Base-by-base conservation (phyloP, 53 echinoderm and acorn worm genomes). In the Holothuria scabra region DNA sequence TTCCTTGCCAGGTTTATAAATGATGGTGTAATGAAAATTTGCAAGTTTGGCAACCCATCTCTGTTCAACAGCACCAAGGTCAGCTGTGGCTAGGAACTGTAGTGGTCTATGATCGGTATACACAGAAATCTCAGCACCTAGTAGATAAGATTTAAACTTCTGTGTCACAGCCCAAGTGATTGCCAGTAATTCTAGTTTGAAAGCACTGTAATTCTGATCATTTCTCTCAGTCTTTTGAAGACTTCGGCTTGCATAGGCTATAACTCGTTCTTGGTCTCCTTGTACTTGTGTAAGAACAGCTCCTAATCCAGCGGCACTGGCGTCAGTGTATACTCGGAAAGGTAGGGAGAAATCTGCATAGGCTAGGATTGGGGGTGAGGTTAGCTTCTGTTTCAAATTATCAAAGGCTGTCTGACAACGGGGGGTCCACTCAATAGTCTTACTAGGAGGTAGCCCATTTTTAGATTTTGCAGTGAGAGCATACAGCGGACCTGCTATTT, bases 151-250 rank as follows among this genome's bases (percentile, higher is more conserved):
- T 56, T 86, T 86, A 63, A 90, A 90, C 2, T 79, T 86, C 30
- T 91, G 62, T 9, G 87, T 87, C 1, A 91, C 46, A 8, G 84
- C 84, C 91, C 91, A n/a, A n/a, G n/a, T n/a, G n/a, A 90, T 56
- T 67, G 87, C 20, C 10, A 44, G 44, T 44, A 44, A 44, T 5
- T 44, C 87, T 20, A 91, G 19, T 48, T 91, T 91, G 31, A 91
- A 83, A 1, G 87, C 87, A 37, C 87, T 87, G 60, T 91, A 91
- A 14, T 78, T 78, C 9, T 71, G 76, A 13, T 49, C 87, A 48
- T 35, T 85, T 60, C n/a, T 63, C 44, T 88, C 85, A 18, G 84
- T 60, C 16, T 80, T 84, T 44, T 33, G 46, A 18, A 88, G 60
- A 18, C 62, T 52, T 5, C 87, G 49, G 2, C 66, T 78, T 26